Evolutionary conservation across 37 sponge, comb jelly and placozoan genomes (phyloP), one percentile per base, ranked within the genome.

Genomic region (Ianthella basta): DNA sequence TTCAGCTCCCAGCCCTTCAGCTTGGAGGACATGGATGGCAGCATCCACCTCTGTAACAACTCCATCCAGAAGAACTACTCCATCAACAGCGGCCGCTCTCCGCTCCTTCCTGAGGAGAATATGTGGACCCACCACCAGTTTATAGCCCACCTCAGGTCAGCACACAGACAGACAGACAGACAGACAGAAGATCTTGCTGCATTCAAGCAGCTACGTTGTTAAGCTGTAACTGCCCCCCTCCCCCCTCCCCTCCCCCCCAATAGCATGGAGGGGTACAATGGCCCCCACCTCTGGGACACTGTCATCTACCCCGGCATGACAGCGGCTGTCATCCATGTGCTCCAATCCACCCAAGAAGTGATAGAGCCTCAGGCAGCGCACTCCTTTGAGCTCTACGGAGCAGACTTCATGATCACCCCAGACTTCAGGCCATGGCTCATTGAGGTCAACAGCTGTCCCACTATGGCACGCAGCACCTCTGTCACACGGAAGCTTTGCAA

Each of bases 361-460:
- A 85, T 95, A 0, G 93, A 91, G 39, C 85, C 44, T 8, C 78
- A 75, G 40, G 23, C 54, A 4, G 44, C 38, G 1, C 78, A 91
- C 66, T 84, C 95, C 0, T 97, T 97, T 86, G 98, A 97, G 66
- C 89, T 97, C 59, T 97, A 85, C 55, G 99, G 99, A 69, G 99
- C 99, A 20, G 99, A 98, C 66, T 98, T 98, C 73, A 98, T 98
- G 97, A 53, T 98, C 56, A 88, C 88, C 41, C 81, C 41, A 37
- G 97, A 98, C 87, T 92, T 83, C 72, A 82, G 81, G 23, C 93
- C 97, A 0, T 98, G 97, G 97, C 89, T 98, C 82, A 91, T 98
- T 78, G 99, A 98, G 83, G 87, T 98, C 75, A 98, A 98, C 85
- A 92, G 90, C 79, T 91, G 97, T 75, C 99, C 99, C 25, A 88